A percentile compares a stretch with the other conserved stretches of the same genome.
phyloP scores from a whole-genome alignment of 2,797 vertebrate species.

The Cryptoblepharus egeriae region DNA sequence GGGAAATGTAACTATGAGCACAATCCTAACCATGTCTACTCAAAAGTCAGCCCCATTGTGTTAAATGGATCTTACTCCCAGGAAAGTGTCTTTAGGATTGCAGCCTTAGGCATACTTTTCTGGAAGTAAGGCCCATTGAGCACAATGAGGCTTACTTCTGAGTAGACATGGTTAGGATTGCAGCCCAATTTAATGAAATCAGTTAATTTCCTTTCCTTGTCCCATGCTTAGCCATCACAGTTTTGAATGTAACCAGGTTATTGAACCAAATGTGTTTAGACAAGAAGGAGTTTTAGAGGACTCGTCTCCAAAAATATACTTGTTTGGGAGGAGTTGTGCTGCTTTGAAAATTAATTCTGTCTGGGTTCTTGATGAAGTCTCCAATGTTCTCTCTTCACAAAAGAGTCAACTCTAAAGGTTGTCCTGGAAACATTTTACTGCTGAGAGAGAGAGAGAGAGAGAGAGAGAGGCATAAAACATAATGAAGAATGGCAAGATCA shows the following conservation, averaged over 20 bases:
- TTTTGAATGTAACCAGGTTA: not conserved
- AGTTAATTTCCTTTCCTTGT: not conserved
- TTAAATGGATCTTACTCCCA: too few relatives aligned
- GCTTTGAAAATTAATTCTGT: not conserved
- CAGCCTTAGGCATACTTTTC: too few relatives aligned
- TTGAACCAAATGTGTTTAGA: too few relatives aligned
- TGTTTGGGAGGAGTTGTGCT: not conserved
- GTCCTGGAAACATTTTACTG: not conserved
- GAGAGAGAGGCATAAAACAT: not conserved
- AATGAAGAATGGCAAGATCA: not conserved
- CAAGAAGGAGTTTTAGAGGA: not conserved
- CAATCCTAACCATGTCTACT: too few relatives aligned
- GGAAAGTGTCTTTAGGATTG: too few relatives aligned
- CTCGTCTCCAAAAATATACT: not conserved
- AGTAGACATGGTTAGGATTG: too few relatives aligned
- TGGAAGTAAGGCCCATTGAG: too few relatives aligned
- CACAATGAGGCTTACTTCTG: too few relatives aligned
- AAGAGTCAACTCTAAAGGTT: not conserved
- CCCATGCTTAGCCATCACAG: not conserved
- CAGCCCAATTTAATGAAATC: not conserved
- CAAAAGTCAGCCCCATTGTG: too few relatives aligned
- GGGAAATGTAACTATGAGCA: too few relatives aligned
- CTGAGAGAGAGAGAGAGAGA: not conserved
- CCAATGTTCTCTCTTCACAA: not conserved
- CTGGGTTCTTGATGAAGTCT: not conserved